phyloP scores from a whole-genome alignment of 2,888 invertebrate species.

The Atrina japonica region DNA sequence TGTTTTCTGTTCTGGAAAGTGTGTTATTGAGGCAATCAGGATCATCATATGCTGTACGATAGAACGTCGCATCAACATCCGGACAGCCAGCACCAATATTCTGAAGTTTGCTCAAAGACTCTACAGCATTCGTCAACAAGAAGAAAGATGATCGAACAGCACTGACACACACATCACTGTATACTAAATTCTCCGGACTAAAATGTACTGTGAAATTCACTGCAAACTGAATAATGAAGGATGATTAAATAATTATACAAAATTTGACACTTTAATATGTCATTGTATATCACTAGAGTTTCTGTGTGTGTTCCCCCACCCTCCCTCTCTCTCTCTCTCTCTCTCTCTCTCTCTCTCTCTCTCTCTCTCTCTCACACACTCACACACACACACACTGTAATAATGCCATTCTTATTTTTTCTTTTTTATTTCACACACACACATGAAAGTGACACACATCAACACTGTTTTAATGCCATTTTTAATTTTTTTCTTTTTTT shows the following conservation, averaged over 20 bases:
- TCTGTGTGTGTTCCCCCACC: too few relatives aligned
- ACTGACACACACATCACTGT: constrained; percentile 11
- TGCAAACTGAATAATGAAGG: not conserved
- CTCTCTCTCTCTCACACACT: too few relatives aligned
- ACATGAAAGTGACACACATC: too few relatives aligned
- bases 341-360: too few relatives aligned
- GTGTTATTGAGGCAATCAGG: constrained; percentile 1
- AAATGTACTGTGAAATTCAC: constrained; percentile 10
- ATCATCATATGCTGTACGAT: not conserved
- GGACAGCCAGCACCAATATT: constrained; percentile 10
- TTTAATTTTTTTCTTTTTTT: too few relatives aligned
- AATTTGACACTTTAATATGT: not conserved
- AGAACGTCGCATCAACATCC: not conserved
- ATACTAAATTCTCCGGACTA: not conserved
- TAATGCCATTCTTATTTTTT: too few relatives aligned
- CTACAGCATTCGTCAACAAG: constrained; percentile 13
- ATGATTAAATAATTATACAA: not conserved
- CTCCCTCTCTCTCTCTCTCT: too few relatives aligned
- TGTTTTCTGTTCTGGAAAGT: not conserved
- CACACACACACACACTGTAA: too few relatives aligned
- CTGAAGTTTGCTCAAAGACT: not conserved
- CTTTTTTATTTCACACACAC: too few relatives aligned
- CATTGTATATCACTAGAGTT: too few relatives aligned
- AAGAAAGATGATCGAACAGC: not conserved
- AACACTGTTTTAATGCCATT: too few relatives aligned